phyloP scores from a whole-genome alignment of 2,797 vertebrate genomes.

The Mionectes olivaceus region DNA sequence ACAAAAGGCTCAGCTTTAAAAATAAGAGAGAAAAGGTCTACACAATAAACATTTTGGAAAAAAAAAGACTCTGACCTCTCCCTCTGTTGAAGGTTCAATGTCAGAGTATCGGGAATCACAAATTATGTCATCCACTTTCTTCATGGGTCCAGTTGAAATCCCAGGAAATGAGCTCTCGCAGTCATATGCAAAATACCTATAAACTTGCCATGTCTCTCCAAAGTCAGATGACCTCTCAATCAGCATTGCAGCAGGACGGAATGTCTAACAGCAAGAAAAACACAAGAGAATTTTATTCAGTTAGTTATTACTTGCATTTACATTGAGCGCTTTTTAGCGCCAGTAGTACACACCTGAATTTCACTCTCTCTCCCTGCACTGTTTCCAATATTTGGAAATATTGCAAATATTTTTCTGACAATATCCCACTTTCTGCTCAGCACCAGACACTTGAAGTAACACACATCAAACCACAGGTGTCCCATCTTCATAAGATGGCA shows the following conservation, averaged over 20 bases:
- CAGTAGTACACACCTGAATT: neutral
- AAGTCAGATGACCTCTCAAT: conserved; percentile 96
- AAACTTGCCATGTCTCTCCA: conserved; percentile 92
- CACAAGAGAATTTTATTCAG: neutral
- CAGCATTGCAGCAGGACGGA: conserved; percentile 94
- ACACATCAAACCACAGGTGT: neutral
- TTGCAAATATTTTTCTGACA: neutral
- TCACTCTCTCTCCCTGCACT: neutral
- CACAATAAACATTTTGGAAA: neutral
- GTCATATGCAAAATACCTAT: conserved; percentile 96
- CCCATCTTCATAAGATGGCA: neutral
- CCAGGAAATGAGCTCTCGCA: conserved; percentile 91
- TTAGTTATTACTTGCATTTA: neutral
- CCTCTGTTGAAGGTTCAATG: conserved; percentile 96
- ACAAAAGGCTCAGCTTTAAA: neutral
- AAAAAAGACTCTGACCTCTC: conserved; percentile 85
- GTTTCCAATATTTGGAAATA: neutral
- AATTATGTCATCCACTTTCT: conserved; percentile 94
- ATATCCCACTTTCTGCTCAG: neutral
- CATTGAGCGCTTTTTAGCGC: neutral
- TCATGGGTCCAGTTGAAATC: conserved; percentile 89
- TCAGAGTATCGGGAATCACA: conserved; percentile 97
- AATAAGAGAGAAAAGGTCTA: neutral
- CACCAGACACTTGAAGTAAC: neutral
- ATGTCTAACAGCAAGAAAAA: conserved; percentile 81